Evolutionary conservation across 1,140 invertebrate species (phyloP), one percentile per base, ranked within the genome.

Genomic region (Carcinoscorpius rotundicauda): DNA sequence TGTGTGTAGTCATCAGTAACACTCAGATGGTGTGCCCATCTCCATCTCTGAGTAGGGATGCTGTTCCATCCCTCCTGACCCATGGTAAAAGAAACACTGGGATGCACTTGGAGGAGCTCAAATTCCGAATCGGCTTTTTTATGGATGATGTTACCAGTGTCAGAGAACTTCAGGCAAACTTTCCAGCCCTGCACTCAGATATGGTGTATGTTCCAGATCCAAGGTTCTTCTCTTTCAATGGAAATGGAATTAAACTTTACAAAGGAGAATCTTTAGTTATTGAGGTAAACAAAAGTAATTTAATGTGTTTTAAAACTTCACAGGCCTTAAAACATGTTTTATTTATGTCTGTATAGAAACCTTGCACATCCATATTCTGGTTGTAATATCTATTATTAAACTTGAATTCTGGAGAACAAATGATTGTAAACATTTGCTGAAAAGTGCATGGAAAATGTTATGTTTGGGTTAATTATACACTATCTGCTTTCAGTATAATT

Each of bases 251-350:
- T 4, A 96, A 97, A 77, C 61, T 89, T 0, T 93, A 95, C 73
- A 94, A 96, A 75, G 93, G 92, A 52, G 95, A 98, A 76, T 89
- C 92, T 4, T 78, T 98, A 56, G 93, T 98, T 3, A 95, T 98
- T 71, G 93, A 97, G 79, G 67, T 68, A 55, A 57, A 59, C 62
- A 10, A 29, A 49, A 51, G 9, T 61, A 5, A 50, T 29, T 6
- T 4, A n/a, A 5, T 4, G 29, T 60, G 9, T 4, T n/a, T 60
- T 9, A 49, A 60, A 60, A 29, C 0, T 29, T 29, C 29, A 29
- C 29, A 29, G 29, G 29, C 29, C 29, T 29, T 29, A 29, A 29
- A 29, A 29, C 29, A 29, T 29, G 29, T 29, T 29, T 29, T 29
- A 29, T 29, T 29, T 29, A 29, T 29, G 29, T 29, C 29, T 29